Base-by-base conservation (phyloP, 2,113 vertebrate species). In the Jaculus jaculus region DNA sequence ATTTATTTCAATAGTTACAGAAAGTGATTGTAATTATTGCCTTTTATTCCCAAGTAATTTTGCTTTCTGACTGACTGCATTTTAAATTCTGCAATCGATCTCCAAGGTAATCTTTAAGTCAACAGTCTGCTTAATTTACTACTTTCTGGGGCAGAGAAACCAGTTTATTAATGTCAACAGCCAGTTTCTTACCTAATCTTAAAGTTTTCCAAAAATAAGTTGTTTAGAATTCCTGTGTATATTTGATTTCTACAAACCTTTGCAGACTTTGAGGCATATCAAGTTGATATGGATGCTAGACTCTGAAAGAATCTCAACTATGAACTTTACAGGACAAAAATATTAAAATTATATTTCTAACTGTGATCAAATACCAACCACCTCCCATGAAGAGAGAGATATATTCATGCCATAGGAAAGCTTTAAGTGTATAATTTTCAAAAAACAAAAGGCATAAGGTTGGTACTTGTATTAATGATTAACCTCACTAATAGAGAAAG, bases 101-200 rank as follows among this genome's bases (percentile, higher is more conserved):
- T 95, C 93, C 96, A 97, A 97, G 95, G 95, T 96, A 95, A 94
- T 95, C 93, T 96, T 95, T 93, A 96, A 97, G 96, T 95, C 95
- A 95, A 95, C 90, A 94, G 84, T 71, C 72, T 95, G 65, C 82
- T 83, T 92, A 91, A 94, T 94, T 95, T 66, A 66, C 68, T 51
- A 74, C 74, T 94, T 93, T 94, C 73, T 79, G 2, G 63, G 37
- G 74, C 68, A 92, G 34, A 71, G 16, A 34, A 72, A 78, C 71
- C n/a, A 89, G 47, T 74, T 91, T 84, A 87, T 60, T 42, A 88
- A 84, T 84, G 78, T 79, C 82, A 88, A 71, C 26, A 95, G 84
- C n/a, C 68, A 63, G 37, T 32, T 94, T 79, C 61, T 87, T 60
- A 87, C 60, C 58, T 28, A 26, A 54, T 80, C 30, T 91, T 92